Evolutionary conservation across 2,888 invertebrate genomes (phyloP), one percentile per base, ranked within the genome.

Genomic region (Patella pellucida): DNA sequence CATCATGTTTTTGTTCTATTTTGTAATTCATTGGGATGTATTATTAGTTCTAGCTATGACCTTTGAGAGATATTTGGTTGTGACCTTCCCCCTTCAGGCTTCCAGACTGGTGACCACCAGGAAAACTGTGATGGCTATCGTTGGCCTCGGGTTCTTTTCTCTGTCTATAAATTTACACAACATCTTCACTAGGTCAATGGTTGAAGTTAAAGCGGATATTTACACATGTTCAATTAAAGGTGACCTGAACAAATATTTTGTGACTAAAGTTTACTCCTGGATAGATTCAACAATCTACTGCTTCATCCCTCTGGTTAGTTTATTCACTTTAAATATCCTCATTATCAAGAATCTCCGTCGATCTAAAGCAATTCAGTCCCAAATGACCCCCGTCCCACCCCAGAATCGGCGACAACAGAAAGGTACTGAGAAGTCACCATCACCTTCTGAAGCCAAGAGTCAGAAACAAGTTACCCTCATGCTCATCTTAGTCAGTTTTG

Each of bases 251-350:
- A 70, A 62, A 54, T 73, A 52, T 70, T 78, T 76, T 71, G 54
- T 78, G 68, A 54, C 16, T 56, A 73, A 76, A 67, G 41, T 78
- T 50, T 80, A 73, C 74, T 73, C 80, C 1, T 80, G 78, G 80
- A 78, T 80, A 19, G 80, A 80, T n/a, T 74, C 77, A n/a, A 69
- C 76, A 15, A 68, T 80, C 41, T 80, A 80, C 56, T 78, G 78
- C 62, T 80, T 80, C 74, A 73, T 78, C 16, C 80, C 80, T 9
- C 52, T 77, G 19, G 67, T 71, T 14, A 56, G 72, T 14, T 75
- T 78, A 15, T 76, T 78, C 68, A 69, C 76, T 9, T 68, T 80
- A 31, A 80, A 80, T 68, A 56, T 78, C 12, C 73, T 75, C 27
- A 78, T 80, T 67, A 75, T 80, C 72, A 23, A 27, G 5, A 70